These are phyloP conservation scores for Tetragnatha montana DNA, from an alignment of 2,888 invertebrate species.

Conservation along the genomic window DNA sequence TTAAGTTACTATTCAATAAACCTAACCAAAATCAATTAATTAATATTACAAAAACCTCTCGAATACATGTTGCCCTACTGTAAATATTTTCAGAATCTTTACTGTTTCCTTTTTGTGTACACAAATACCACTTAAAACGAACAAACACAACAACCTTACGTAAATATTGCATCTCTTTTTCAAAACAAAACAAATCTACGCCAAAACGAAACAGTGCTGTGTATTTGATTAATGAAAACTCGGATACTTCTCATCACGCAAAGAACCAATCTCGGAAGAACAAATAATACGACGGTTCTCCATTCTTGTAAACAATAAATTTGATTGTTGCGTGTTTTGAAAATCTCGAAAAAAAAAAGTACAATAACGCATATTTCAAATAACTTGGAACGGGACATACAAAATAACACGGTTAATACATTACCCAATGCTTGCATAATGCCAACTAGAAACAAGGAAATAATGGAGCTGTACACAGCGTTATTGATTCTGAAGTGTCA, in stretches of 20 bases:
- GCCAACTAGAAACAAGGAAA: no score
- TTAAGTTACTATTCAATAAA: no score
- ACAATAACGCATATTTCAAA: neutral
- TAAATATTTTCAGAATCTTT: no score
- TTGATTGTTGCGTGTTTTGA: neutral
- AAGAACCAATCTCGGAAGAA: constrained; percentile 9
- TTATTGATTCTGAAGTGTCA: no score
- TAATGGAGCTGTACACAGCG: no score
- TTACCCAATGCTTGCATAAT: no score
- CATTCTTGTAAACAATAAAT: constrained; percentile 5
- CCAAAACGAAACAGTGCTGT: neutral
- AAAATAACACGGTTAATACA: no score
- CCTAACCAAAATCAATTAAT: no score
- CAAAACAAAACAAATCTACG: neutral
- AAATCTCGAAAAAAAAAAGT: neutral
- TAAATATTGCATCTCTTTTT: neutral
- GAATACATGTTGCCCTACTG: no score
- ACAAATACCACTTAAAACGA: neutral
- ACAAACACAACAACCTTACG: neutral
- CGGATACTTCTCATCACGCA: neutral
- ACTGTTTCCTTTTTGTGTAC: no score
- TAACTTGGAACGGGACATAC: no score
- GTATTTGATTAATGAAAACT: neutral
- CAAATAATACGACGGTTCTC: neutral
- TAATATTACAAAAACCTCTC: no score